phyloP scores from a whole-genome alignment of 2,797 vertebrate genomes.

The Microctenopoma stevenorrisi region DNA sequence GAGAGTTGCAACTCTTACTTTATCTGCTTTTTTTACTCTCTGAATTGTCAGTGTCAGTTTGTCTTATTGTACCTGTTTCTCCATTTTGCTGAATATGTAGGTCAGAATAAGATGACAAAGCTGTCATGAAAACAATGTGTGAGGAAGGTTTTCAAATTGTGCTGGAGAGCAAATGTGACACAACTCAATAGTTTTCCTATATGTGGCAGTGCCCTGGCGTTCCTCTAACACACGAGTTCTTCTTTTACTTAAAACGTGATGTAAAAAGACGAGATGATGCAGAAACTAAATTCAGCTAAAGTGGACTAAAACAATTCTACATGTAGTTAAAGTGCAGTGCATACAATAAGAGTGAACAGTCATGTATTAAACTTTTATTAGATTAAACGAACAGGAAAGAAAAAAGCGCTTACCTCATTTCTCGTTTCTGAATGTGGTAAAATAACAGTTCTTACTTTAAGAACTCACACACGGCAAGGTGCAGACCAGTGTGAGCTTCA shows the following conservation, averaged over 20 bases:
- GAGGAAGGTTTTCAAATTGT: conserved; percentile 14
- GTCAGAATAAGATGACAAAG: conserved; percentile 45
- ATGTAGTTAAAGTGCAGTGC: background rate
- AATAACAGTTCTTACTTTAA: no score
- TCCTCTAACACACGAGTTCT: conserved; percentile 23
- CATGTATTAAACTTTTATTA: no score
- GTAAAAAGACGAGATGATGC: background rate
- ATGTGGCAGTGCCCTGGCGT: conserved; percentile 21
- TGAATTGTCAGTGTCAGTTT: background rate
- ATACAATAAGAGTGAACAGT: no score
- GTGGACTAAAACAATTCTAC: background rate
- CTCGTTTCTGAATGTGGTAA: no score
- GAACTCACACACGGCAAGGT: background rate
- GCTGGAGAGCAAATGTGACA: conserved; percentile 11
- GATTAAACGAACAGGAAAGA: no score
- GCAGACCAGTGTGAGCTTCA: background rate
- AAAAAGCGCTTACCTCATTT: no score
- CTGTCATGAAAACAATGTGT: conserved; percentile 11
- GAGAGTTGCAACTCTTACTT: conserved; percentile 39
- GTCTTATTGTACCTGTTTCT: conserved; percentile 19
- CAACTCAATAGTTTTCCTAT: conserved; percentile 5
- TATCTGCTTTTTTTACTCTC: conserved; percentile 17
- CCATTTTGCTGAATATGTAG: conserved; percentile 42
- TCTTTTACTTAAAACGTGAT: conserved; percentile 19
- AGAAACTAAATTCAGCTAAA: background rate